Evolutionary conservation across 2,113 vertebrate genomes (phyloP).

Genomic region (Ornithorhynchus anatinus): DNA sequence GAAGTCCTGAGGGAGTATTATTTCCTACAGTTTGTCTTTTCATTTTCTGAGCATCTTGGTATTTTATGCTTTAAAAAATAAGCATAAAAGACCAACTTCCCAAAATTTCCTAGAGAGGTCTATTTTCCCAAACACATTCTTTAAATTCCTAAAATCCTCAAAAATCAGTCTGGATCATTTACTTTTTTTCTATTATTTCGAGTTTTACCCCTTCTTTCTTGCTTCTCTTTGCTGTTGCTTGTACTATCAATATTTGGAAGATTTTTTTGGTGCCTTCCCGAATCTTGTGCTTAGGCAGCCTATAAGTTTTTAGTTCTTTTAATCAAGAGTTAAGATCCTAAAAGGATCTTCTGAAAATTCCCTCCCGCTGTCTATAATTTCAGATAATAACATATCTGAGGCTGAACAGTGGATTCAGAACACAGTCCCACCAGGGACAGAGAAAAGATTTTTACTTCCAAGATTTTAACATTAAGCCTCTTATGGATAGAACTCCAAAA

Average conservation of each 20-base stretch:
- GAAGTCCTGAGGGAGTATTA: no score
- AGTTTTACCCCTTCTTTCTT: background rate
- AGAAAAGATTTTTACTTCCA: no score
- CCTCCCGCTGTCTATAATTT: background rate
- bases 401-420: no score
- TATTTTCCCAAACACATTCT: no score
- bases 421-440: no score
- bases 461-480: no score
- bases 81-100: background rate
- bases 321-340: background rate
- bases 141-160: background rate
- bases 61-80: constrained; percentile 13
- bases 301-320: background rate
- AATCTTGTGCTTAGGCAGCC: background rate
- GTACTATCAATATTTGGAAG: background rate
- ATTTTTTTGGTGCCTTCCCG: no score
- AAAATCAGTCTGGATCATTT: background rate
- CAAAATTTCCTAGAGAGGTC: no score
- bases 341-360: background rate
- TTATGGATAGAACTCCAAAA: no score
- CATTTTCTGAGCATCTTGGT: background rate
- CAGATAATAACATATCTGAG: no score
- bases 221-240: no score
- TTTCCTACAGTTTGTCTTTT: background rate
- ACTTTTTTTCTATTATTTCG: background rate